Evolutionary conservation across 2,113 vertebrate species (phyloP).

Genomic region (Oncorhynchus kisutch): DNA sequence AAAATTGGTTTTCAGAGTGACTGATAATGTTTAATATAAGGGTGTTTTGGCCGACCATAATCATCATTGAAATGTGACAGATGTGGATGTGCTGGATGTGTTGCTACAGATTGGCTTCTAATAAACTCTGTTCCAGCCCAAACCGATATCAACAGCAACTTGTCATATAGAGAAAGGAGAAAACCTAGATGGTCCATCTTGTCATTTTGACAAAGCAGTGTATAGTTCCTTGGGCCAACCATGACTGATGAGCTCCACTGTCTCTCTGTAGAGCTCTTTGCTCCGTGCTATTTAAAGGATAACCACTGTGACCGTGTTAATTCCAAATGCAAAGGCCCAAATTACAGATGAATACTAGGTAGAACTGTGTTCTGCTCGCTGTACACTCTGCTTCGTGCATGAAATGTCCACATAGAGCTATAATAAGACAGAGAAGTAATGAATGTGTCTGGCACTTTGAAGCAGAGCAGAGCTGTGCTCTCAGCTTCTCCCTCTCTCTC

Average conservation of each 20-base stretch:
- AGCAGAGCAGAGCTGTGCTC: constrained; percentile 40
- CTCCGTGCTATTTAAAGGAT: too few species aligned
- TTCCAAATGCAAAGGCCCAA: constrained; percentile 7
- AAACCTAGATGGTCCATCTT: constrained; percentile 68
- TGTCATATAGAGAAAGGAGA: constrained; percentile 60
- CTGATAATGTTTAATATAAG: not conserved
- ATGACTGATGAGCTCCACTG: constrained; percentile 59
- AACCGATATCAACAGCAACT: constrained; percentile 54
- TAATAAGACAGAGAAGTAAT: constrained; percentile 35
- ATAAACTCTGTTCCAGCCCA: constrained; percentile 18
- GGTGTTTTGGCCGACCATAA: not conserved
- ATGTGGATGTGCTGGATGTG: constrained; percentile 14
- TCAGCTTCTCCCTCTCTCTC: constrained; percentile 40
- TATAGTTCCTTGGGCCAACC: constrained; percentile 52
- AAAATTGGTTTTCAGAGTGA: not conserved
- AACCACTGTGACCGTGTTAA: constrained; percentile 24
- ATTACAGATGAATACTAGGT: constrained; percentile 13
- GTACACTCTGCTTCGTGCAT: constrained; percentile 16
- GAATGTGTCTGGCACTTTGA: constrained; percentile 35
- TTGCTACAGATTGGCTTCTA: not conserved
- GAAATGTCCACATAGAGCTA: constrained; percentile 17
- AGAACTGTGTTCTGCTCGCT: constrained; percentile 1
- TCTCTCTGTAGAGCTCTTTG: constrained; percentile 54
- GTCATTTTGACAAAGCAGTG: constrained; percentile 70
- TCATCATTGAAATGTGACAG: not conserved